Base-by-base conservation (phyloP, 2,113 vertebrate genomes). In the Verasper variegatus region DNA sequence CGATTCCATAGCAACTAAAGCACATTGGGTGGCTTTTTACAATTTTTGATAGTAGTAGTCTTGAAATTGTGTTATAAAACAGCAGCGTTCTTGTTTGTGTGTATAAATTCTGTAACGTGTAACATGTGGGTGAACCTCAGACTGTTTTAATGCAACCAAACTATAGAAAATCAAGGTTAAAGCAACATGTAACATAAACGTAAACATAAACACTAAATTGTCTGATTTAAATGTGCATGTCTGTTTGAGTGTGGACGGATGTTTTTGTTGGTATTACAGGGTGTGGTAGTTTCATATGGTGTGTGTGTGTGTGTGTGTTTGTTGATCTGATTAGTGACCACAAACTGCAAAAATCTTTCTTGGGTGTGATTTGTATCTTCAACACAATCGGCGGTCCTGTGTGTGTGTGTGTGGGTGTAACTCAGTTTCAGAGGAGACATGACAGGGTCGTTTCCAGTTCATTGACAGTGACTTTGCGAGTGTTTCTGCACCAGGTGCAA, bases 311-410 rank as follows among this genome's bases (percentile, higher is more conserved):
- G 31, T 31, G 31, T 31, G 27, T 5, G 21, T 58, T 27, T 55
- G 17, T 81, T 40, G 15, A 12, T 21, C 21, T 62, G 62, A 72
- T 70, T 51, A 42, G 67, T 12, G 3, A 79, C 78, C 80, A 80
- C 86, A 88, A 87, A 83, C 75, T 60, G 31, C 40, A 3, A 72
- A 83, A 78, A 66, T 60, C 24, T 64, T 35, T 61, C 26, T 21
- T 26, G 23, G 31, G 58, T 71, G 55, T 57, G 47, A 69, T 51
- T 65, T 70, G 2, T 56, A 67, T 59, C 69, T 58, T 47, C 9
- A 68, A 5, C 42, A 21, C 21, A 0, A 54, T 71, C 74, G 10
- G 37, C 26, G 24, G 26, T 20, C 18, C 23, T 60, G 45, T 18
- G 20, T 64, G 52, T 68, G 55, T 51, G 21, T 4, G 47, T 18